These are phyloP conservation scores for Psix sp. DNA, from an alignment of 1,140 invertebrate species.

Conservation along the genomic window DNA sequence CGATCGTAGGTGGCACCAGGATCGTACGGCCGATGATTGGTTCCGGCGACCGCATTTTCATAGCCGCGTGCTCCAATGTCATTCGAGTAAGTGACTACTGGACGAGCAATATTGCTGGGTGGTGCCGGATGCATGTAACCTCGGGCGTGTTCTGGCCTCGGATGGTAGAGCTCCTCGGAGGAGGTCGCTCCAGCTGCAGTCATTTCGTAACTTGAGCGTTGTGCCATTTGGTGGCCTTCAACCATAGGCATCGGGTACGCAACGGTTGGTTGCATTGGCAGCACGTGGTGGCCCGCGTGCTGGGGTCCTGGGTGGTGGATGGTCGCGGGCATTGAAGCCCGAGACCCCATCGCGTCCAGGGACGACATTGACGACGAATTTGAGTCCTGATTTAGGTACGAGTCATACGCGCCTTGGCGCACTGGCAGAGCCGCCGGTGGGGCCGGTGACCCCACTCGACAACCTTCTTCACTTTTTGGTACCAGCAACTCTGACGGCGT, in stretches of 20 bases:
- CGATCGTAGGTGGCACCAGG: slow-evolving; percentile 83
- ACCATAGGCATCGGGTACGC: slow-evolving; percentile 75
- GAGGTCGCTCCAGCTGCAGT: slow-evolving; percentile 68
- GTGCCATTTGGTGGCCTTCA: slow-evolving; percentile 77
- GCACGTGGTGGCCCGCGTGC: slow-evolving; percentile 70
- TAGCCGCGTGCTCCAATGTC: slow-evolving; percentile 78
- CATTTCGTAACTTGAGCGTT: slow-evolving; percentile 82
- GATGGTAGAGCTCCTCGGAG: slow-evolving; percentile 73
- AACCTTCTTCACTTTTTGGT: slow-evolving; percentile 80
- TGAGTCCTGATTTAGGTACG: slow-evolving; percentile 82
- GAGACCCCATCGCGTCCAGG: slow-evolving; percentile 82
- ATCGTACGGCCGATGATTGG: slow-evolving; percentile 81
- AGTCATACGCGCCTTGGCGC: slow-evolving; percentile 78
- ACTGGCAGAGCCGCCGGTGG: slow-evolving; percentile 74
- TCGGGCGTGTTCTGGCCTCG: slow-evolving; percentile 71
- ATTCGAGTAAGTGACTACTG: slow-evolving; percentile 81
- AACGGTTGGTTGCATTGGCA: slow-evolving; percentile 73
- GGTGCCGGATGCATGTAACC: slow-evolving; percentile 72
- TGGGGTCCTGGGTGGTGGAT: slow-evolving; percentile 72
- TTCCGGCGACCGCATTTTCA: slow-evolving; percentile 77
- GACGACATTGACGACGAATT: slow-evolving; percentile 85
- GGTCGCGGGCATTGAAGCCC: slow-evolving; percentile 69
- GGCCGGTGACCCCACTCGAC: slow-evolving; percentile 73
- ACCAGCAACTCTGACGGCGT: slow-evolving; percentile 78
- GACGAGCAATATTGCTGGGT: slow-evolving; percentile 76